Base-by-base conservation (phyloP, 2,113 vertebrate genomes). In the Cichladusa arquata region DNA sequence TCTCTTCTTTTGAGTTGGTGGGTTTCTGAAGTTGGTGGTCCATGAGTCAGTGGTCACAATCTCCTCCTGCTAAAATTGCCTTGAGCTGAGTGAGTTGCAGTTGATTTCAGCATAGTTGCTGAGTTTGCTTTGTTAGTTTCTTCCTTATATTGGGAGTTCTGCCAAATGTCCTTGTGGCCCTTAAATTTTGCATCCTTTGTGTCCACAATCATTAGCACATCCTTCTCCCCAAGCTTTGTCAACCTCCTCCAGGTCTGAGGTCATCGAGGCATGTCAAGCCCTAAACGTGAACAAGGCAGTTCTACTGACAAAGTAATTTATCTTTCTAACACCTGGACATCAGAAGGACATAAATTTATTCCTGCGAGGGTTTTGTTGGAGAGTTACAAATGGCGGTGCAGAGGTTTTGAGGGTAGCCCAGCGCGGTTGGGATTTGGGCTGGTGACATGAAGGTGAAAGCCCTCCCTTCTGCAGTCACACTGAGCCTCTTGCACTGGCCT, bases 361-460 rank as follows among this genome's bases (percentile, higher is more conserved):
- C 40, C 48, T 73, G 25, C 1, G 17, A 18, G 19, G 1, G 0
- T 23, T 73, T 56, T 79, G 9, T 60, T 73, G n/a, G 45, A 20
- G 36, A 26, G 25, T 51, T 47, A 14, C 6, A 25, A 33, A 36
- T 38, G 31, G 38, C 51, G 57, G 3, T 33, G 70, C 25, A 34
- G 22, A 12, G 13, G 66, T 80, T 82, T 66, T 65, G 61, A 18
- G 12, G 14, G 25, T 48, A 58, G 22, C 42, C 71, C 38, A 53
- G 31, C 2, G 2, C 0, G 0, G 13, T 1, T 33, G 57, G 47
- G 60, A 36, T 88, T 90, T 65, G 11, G 22, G 14, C 26, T 50
- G 54, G 15, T 73, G 69, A 28, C 10, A 1, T 10, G 64, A 44
- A 56, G 20, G 23, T 58, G 44, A n/a, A 81, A 36, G 26, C 24